phyloP scores from a whole-genome alignment of 2,113 vertebrate genomes.

The Ictidomys tridecemlineatus region DNA sequence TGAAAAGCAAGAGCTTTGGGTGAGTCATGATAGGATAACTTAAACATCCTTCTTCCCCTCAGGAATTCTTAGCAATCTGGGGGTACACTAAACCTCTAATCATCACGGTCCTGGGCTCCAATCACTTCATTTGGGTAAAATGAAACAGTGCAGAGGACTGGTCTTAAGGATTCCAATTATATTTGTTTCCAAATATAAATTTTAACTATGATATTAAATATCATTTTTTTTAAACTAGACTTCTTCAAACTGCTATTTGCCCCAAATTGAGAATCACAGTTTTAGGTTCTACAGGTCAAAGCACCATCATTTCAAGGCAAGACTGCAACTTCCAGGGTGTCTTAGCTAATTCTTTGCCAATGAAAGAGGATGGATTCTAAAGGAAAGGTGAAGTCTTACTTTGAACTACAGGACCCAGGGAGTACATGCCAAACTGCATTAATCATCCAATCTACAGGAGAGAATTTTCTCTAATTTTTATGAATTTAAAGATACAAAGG shows the following conservation, averaged over 20 bases:
- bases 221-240: not conserved
- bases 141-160: not conserved
- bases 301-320: not conserved
- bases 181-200: not conserved
- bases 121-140: not conserved
- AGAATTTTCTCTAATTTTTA: not conserved
- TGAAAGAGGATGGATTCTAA: not conserved
- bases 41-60: not conserved
- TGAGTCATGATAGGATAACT: not conserved
- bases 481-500: not conserved
- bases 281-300: not conserved
- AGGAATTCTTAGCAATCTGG: not conserved
- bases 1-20: not conserved
- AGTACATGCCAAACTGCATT: not conserved
- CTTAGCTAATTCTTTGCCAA: not conserved
- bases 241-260: not conserved
- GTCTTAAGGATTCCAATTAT: not conserved
- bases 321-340: not conserved
- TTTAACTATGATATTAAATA: not conserved
- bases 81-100: not conserved
- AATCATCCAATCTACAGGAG: not conserved
- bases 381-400: not conserved
- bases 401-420: not conserved
- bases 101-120: not conserved
- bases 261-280: not conserved